A percentile compares a stretch with the other conserved stretches of the same genome.
Conservation (phyloP, 2,888 invertebrate genomes). For the Epinotia brunnichana region DNA sequence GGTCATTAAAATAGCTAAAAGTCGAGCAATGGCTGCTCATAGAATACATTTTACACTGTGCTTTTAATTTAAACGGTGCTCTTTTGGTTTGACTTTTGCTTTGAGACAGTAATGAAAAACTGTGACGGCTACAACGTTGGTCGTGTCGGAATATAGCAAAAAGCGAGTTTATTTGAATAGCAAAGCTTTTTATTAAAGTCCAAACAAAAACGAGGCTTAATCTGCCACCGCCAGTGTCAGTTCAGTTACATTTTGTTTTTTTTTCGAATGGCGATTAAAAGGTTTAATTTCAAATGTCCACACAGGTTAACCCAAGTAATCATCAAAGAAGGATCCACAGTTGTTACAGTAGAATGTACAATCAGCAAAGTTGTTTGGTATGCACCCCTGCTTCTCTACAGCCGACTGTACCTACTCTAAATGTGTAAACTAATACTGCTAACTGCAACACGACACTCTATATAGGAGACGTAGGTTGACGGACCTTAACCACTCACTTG, state of each 20-base stretch:
- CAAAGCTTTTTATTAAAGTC: slow-evolving; percentile 5
- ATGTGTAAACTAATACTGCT: no score
- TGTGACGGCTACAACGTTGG: background rate
- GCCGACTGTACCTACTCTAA: no score
- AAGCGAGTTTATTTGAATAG: slow-evolving; percentile 1
- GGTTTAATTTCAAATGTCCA: no score
- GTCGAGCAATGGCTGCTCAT: background rate
- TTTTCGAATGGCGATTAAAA: no score
- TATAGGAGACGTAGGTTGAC: no score
- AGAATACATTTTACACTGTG: slow-evolving; percentile 4
- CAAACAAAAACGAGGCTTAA: slow-evolving; percentile 2
- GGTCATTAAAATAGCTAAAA: background rate
- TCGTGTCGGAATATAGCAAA: slow-evolving; percentile 1
- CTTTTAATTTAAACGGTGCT: slow-evolving; percentile 23
- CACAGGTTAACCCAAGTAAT: no score
- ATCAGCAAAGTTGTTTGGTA: no score
- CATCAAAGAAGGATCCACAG: no score
- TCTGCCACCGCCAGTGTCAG: background rate
- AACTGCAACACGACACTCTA: no score
- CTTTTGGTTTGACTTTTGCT: slow-evolving; percentile 24
- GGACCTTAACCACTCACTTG: no score
- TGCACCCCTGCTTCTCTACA: no score
- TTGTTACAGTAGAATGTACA: no score
- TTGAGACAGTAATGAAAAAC: slow-evolving; percentile 31
- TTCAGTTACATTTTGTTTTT: background rate